Percentiles rank a stretch among this genome's conserved stretches.
Evolutionary conservation across 2,888 invertebrate genomes (phyloP).

Genomic region (Lepeophtheirus nordmannii): DNA sequence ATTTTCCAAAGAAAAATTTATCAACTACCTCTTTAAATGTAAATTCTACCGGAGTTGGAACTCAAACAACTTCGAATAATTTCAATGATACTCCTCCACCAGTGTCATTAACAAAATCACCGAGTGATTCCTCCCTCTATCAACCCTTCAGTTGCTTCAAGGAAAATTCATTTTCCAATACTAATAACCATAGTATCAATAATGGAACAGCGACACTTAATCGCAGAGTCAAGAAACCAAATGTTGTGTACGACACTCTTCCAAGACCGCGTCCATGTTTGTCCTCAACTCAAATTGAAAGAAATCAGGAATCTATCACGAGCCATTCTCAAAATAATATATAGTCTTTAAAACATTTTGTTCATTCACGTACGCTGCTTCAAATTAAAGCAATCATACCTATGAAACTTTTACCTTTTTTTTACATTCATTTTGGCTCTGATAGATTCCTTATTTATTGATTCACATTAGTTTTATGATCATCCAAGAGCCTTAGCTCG

Average conservation of each 20-base stretch:
- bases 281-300: background rate
- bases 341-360: too few relatives aligned
- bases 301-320: conserved; percentile 9
- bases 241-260: conserved; percentile 7
- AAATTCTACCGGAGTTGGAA: too few relatives aligned
- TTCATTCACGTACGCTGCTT: too few relatives aligned
- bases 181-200: background rate
- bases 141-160: conserved; percentile 4
- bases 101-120: background rate
- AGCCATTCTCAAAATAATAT: background rate
- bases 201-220: background rate
- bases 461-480: background rate
- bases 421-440: background rate
- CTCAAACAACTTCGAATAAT: background rate
- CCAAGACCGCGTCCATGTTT: conserved; percentile 11
- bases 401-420: too few relatives aligned
- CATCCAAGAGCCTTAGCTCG: background rate
- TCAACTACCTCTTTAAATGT: background rate
- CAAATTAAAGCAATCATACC: too few relatives aligned
- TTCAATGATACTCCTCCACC: background rate
- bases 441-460: background rate
- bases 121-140: background rate
- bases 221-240: background rate
- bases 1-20: background rate
- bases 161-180: background rate